Evolutionary conservation across 92 coral and sea anemone species (phyloP).

Genomic region (Phenganax subtilis): DNA sequence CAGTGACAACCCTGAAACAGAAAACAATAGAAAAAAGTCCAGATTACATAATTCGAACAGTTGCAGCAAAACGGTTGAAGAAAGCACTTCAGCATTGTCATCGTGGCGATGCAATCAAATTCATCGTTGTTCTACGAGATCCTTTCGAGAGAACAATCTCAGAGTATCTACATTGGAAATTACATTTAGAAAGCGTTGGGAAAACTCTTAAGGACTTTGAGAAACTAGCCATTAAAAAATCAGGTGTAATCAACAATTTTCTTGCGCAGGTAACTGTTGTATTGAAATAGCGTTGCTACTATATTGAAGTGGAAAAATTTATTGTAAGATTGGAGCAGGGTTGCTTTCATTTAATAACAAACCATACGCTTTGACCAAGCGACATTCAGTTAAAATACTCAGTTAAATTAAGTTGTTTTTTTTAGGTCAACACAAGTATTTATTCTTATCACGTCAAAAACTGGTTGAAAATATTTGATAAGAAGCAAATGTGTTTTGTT

Average conservation of each 20-base stretch:
- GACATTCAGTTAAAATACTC: not conserved
- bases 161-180: not conserved
- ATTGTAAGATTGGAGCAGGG: not conserved
- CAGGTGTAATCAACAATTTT: not conserved
- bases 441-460: constrained; percentile 27
- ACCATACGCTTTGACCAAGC: not conserved
- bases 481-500: constrained; percentile 24
- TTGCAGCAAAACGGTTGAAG: constrained; percentile 7
- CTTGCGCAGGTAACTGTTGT: constrained; percentile 2
- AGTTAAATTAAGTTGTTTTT: not conserved
- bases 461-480: constrained; percentile 17
- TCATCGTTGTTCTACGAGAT: constrained; percentile 8
- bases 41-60: constrained; percentile 21
- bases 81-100: not conserved
- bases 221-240: not conserved
- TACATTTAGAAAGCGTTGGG: not conserved
- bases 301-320: not conserved
- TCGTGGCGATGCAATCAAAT: not conserved
- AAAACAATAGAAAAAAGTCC: constrained; percentile 29
- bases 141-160: not conserved
- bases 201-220: not conserved
- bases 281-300: not conserved
- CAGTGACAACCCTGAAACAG: not conserved
- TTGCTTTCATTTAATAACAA: not conserved
- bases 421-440: constrained; percentile 30